These are phyloP conservation scores for Erethizon dorsatum DNA, from an alignment of 2,797 vertebrate species.

Conservation along the genomic window DNA sequence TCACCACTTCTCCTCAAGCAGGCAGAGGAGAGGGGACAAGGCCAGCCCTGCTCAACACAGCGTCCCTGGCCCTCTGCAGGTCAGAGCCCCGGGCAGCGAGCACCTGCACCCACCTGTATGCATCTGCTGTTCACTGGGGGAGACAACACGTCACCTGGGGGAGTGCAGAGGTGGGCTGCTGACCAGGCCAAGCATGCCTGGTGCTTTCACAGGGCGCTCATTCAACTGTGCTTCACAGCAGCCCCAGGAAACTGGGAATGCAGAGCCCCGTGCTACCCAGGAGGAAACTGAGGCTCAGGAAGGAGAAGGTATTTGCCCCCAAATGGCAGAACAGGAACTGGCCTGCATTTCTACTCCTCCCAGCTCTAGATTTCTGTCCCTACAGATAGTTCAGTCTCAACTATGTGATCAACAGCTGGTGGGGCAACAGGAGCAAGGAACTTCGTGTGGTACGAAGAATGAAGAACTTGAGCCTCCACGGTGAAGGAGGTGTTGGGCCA, in stretches of 20 bases:
- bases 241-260: neutral
- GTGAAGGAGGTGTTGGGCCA: neutral
- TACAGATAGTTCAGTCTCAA: neutral
- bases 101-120: neutral
- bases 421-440: neutral
- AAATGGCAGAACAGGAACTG: neutral
- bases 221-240: neutral
- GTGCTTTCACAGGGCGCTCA: neutral
- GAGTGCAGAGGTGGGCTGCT: neutral
- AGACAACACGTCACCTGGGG: neutral
- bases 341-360: neutral
- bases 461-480: neutral
- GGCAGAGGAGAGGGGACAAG: neutral
- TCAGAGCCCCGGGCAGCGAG: neutral
- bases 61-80: conserved; percentile 32
- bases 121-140: neutral
- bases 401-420: neutral
- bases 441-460: neutral
- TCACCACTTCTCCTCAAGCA: conserved; percentile 59
- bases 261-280: neutral
- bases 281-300: conserved; percentile 26
- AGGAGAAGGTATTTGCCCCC: neutral
- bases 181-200: neutral
- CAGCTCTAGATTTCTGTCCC: neutral
- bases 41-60: neutral